Percentiles rank a stretch among this genome's conserved stretches.
These are phyloP conservation scores for Synchiropus splendidus DNA, from an alignment of 2,113 vertebrate species.

Conservation along the genomic window DNA sequence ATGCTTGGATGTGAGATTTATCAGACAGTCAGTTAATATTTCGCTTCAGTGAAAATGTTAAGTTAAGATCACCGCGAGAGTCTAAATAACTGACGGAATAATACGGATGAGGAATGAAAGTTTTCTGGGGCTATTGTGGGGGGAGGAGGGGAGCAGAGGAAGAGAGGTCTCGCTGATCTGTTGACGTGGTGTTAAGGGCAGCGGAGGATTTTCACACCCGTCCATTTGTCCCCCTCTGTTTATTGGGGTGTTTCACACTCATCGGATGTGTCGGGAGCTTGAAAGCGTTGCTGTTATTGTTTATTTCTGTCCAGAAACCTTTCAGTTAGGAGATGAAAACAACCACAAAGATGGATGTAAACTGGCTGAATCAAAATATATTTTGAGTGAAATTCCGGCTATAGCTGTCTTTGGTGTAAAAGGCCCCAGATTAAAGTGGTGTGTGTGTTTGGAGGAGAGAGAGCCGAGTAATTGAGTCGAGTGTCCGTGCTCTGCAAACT, in stretches of 20 bases:
- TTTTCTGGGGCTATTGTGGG: not conserved
- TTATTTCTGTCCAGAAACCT: no score
- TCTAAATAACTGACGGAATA: constrained; percentile 40
- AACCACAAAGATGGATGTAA: no score
- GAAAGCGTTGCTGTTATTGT: no score
- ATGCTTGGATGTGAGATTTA: no score
- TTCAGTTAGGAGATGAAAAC: no score
- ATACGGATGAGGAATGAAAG: constrained; percentile 11
- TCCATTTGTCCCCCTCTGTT: constrained; percentile 51
- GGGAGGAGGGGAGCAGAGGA: constrained; percentile 16
- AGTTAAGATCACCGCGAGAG: constrained; percentile 7
- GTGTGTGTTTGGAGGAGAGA: constrained; percentile 19
- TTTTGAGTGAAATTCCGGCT: no score
- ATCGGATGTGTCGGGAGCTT: no score
- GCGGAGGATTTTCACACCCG: constrained; percentile 53
- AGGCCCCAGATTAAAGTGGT: constrained; percentile 44
- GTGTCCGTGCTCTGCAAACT: constrained; percentile 60
- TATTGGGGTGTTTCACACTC: constrained; percentile 19
- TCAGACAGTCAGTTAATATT: no score
- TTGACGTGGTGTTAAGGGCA: constrained; percentile 33
- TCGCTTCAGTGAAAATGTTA: no score
- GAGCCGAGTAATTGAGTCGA: constrained; percentile 60
- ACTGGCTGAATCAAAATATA: no score
- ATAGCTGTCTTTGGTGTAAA: no score
- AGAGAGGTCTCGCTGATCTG: constrained; percentile 26